These are phyloP conservation scores for Phlogophora meticulosa DNA, from an alignment of 2,888 invertebrate species.

Conservation along the genomic window DNA sequence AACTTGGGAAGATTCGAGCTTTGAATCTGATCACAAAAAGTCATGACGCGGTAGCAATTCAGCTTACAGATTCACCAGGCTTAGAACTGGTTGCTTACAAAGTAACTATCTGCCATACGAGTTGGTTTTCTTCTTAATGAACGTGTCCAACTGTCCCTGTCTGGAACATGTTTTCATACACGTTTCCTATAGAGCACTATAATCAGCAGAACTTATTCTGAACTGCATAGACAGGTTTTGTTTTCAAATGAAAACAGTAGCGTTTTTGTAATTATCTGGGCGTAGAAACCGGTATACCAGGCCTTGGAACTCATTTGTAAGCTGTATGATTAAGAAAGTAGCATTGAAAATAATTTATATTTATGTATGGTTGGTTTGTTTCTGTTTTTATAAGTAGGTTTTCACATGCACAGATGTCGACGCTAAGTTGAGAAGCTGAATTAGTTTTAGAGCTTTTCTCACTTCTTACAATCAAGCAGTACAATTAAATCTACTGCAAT, in stretches of 20 bases:
- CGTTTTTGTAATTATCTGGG: constrained; percentile 64
- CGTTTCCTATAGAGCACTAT: constrained; percentile 53
- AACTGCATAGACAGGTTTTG: constrained; percentile 43
- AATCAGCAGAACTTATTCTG: constrained; percentile 48
- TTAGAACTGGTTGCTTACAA: constrained; percentile 24
- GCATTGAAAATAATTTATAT: constrained; percentile 37
- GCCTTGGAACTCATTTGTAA: constrained; percentile 50
- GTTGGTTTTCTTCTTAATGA: constrained; percentile 41
- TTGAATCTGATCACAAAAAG: background rate
- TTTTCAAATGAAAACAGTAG: constrained; percentile 67
- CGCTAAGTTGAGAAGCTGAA: background rate
- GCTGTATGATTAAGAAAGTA: constrained; percentile 55
- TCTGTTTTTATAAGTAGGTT: background rate
- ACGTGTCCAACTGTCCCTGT: constrained; percentile 28
- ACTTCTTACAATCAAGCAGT: background rate
- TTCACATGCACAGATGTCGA: background rate
- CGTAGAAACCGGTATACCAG: constrained; percentile 55
- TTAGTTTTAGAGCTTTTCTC: too few species aligned
- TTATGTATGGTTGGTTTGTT: constrained; percentile 24
- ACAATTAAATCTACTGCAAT: too few species aligned
- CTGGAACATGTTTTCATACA: constrained; percentile 41
- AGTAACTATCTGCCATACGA: constrained; percentile 17
- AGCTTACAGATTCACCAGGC: background rate
- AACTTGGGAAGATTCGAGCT: too few species aligned
- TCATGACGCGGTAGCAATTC: background rate